These are phyloP conservation scores for Hemiprocne comata DNA, from an alignment of 2,113 vertebrate genomes.

Conservation along the genomic window DNA sequence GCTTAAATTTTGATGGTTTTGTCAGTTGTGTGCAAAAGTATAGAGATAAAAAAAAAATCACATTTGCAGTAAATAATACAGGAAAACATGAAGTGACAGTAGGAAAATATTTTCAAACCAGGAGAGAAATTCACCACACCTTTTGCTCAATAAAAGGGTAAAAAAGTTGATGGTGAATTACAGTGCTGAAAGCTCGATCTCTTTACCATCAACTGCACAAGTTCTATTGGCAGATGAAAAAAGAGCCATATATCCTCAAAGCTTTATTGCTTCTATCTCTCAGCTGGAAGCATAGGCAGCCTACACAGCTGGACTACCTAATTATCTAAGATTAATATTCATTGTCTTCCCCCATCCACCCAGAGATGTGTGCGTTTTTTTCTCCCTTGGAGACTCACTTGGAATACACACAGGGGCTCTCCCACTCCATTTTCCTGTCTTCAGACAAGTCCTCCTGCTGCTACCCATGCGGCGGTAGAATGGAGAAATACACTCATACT, in stretches of 20 bases:
- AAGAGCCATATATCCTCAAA: background rate
- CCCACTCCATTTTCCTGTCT: slow-evolving; percentile 97
- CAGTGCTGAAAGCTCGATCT: background rate
- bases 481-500: slow-evolving; percentile 90
- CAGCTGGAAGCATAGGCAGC: background rate
- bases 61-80: background rate
- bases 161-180: background rate
- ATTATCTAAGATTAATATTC: background rate
- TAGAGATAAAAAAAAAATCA: background rate
- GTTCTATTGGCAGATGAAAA: background rate
- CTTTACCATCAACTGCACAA: background rate
- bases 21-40: background rate
- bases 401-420: slow-evolving; percentile 92
- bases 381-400: slow-evolving; percentile 80
- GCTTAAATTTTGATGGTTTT: background rate
- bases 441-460: slow-evolving; percentile 91
- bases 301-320: background rate
- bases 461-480: slow-evolving; percentile 94
- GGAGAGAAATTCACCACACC: background rate
- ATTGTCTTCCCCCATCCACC: background rate
- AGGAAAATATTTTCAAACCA: background rate
- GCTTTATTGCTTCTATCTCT: background rate
- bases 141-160: background rate
- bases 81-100: background rate
- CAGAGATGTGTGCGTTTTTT: background rate